These are phyloP conservation scores for Oasisia sp. DNA, from an alignment of 2,888 invertebrate species.

Conservation along the genomic window DNA sequence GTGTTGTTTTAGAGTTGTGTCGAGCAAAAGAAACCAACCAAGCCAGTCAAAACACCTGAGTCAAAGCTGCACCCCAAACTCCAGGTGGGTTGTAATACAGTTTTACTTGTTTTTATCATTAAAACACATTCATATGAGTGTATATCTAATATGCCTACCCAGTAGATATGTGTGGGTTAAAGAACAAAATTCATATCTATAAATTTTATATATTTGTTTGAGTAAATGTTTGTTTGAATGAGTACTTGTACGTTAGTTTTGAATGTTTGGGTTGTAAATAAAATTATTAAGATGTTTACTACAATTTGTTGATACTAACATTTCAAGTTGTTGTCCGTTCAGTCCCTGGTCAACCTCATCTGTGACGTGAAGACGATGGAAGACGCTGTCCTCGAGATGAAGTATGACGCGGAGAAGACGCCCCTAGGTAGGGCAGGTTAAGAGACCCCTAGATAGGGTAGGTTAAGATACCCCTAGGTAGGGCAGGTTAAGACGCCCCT, in stretches of 20 bases:
- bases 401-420: constrained; percentile 68
- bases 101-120: neutral
- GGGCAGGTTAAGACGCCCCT: too few relatives aligned
- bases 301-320: neutral
- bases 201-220: neutral
- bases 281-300: neutral
- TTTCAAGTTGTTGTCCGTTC: neutral
- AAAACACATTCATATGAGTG: too few relatives aligned
- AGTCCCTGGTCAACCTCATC: constrained; percentile 66
- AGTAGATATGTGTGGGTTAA: too few relatives aligned
- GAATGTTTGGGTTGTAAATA: neutral
- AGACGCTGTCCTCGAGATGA: constrained; percentile 67
- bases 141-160: too few relatives aligned
- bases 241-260: neutral
- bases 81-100: constrained; percentile 48
- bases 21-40: constrained; percentile 17
- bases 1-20: neutral
- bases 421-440: constrained; percentile 64
- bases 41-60: constrained; percentile 52
- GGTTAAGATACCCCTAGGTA: neutral
- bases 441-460: neutral
- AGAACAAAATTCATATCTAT: too few relatives aligned
- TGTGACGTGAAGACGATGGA: constrained; percentile 69
- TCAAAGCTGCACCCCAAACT: constrained; percentile 62
- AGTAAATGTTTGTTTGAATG: too few relatives aligned